Percentiles rank a stretch among this genome's conserved stretches.
Conservation (phyloP, 2,888 invertebrate genomes). For the Mesorhabditis belari region DNA sequence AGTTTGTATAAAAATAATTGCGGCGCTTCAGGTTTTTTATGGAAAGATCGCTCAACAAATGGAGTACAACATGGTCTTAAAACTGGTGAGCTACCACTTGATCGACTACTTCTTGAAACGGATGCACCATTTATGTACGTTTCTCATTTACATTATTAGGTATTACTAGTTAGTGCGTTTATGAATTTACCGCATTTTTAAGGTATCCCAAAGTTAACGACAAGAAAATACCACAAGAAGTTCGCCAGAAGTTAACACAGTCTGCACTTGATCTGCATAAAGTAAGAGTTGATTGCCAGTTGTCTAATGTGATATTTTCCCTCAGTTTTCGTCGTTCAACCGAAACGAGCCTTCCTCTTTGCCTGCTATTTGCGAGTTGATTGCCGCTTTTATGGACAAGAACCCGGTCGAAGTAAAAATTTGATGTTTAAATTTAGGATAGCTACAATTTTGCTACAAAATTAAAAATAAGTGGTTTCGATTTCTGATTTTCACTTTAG, state of each 20-base stretch:
- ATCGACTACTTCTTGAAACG: constrained; percentile 78
- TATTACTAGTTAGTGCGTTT: constrained; percentile 74
- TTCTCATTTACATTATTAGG: too few species aligned
- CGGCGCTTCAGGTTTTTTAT: constrained; percentile 66
- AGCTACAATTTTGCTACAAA: too few species aligned
- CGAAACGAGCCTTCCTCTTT: constrained; percentile 88
- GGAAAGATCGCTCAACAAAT: constrained; percentile 84
- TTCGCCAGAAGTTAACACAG: constrained; percentile 66
- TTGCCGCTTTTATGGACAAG: constrained; percentile 68
- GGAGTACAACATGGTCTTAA: constrained; percentile 77
- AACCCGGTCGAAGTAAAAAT: constrained; percentile 25
- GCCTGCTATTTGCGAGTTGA: constrained; percentile 84
- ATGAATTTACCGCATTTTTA: constrained; percentile 59
- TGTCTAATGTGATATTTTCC: neutral
- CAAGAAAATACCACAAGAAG: constrained; percentile 78
- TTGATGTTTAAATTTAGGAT: too few species aligned
- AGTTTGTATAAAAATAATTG: constrained; percentile 1
- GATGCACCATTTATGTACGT: constrained; percentile 94
- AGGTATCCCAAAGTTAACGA: constrained; percentile 61
- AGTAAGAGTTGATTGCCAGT: constrained; percentile 1
- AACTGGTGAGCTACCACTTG: constrained; percentile 73
- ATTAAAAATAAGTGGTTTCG: too few species aligned
- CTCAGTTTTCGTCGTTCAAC: constrained; percentile 25
- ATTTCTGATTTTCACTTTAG: too few species aligned
- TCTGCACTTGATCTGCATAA: constrained; percentile 26